Evolutionary conservation across 2,113 vertebrate genomes (phyloP).

Genomic region (Psilopogon haemacephalus): DNA sequence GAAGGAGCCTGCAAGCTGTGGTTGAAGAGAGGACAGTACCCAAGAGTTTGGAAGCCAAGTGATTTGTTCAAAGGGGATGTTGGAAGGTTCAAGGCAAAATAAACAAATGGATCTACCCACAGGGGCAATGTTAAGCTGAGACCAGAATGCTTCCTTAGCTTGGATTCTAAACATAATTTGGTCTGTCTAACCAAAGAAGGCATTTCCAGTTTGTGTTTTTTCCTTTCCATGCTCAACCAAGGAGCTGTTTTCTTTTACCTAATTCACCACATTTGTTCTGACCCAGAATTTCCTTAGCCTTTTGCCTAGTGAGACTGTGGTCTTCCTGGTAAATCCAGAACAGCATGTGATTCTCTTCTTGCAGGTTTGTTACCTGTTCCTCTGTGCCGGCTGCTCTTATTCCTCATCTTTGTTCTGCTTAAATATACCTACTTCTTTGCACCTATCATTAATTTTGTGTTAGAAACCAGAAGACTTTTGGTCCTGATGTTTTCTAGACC

Average conservation of each 20-base stretch:
- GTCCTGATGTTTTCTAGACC: not conserved
- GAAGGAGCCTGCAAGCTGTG: not conserved
- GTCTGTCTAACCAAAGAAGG: slow-evolving; percentile 4
- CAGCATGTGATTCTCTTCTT: not conserved
- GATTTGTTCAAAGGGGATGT: slow-evolving; percentile 31
- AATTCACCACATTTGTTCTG: not conserved
- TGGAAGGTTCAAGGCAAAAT: slow-evolving; percentile 35
- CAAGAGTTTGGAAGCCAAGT: not conserved
- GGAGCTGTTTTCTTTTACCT: not conserved
- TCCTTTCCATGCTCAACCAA: not conserved
- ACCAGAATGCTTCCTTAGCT: not conserved
- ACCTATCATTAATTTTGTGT: not conserved
- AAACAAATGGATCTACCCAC: slow-evolving; percentile 33
- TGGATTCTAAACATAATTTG: slow-evolving; percentile 3
- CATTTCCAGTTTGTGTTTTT: slow-evolving; percentile 13
- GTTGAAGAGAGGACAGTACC: slow-evolving; percentile 13
- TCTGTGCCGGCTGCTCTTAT: not conserved
- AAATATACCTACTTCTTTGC: not conserved
- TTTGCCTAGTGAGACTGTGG: not conserved
- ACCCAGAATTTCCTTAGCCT: not conserved
- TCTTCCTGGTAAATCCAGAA: not conserved
- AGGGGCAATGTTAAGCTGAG: not conserved
- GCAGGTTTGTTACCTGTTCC: not conserved
- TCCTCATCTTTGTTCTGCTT: not conserved
- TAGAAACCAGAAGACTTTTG: not conserved